phyloP scores from a whole-genome alignment of 2,113 vertebrate species.

The Pseudorhombus dupliciocellatus region DNA sequence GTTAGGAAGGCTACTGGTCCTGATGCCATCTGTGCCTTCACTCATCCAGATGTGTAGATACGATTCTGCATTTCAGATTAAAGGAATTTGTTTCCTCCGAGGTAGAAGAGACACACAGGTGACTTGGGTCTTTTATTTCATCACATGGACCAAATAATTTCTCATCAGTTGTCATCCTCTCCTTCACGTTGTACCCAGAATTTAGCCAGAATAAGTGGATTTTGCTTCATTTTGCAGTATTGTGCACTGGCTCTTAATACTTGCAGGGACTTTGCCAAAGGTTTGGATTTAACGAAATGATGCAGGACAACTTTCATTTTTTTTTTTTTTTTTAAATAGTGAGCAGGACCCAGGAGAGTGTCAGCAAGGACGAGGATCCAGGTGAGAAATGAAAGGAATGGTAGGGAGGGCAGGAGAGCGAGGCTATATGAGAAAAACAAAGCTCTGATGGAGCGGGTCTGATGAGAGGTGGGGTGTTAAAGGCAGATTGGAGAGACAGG shows the following conservation, averaged over 20 bases:
- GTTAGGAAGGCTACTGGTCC: too few relatives aligned
- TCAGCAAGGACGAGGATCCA: background rate
- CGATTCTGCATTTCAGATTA: too few relatives aligned
- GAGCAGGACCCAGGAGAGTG: background rate
- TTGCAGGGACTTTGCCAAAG: background rate
- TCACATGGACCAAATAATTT: background rate
- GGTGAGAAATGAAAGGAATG: background rate
- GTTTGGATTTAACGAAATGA: background rate
- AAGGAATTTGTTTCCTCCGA: too few relatives aligned
- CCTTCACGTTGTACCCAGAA: background rate
- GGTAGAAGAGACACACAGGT: too few relatives aligned
- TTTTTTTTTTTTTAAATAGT: background rate
- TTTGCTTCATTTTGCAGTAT: conserved; percentile 1
- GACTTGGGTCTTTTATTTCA: background rate
- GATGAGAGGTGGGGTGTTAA: conserved; percentile 29
- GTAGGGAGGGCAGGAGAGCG: background rate
- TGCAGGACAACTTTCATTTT: background rate
- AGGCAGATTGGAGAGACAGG: conserved; percentile 55
- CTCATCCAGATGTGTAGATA: too few relatives aligned
- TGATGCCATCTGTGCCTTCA: too few relatives aligned
- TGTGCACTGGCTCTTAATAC: background rate
- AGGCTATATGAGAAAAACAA: background rate
- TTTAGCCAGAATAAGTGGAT: background rate
- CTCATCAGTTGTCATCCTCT: background rate
- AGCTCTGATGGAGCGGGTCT: conserved; percentile 26